Evolutionary conservation across 2,888 invertebrate genomes (phyloP), one percentile per base, ranked within the genome.

Genomic region (Heterodera filipjevi): DNA sequence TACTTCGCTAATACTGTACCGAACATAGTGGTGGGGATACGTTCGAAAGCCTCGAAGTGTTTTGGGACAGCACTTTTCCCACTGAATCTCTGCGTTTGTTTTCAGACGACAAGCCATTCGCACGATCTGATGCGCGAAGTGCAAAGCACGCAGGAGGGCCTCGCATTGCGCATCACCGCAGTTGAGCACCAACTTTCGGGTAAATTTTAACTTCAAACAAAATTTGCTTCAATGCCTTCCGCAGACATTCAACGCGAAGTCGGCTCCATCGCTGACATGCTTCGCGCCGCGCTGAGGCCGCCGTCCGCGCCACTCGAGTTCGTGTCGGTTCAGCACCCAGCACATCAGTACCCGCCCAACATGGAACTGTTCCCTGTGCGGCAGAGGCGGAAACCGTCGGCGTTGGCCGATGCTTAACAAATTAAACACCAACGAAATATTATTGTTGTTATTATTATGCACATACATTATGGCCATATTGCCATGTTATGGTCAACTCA

Each of bases 61-160:
- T n/a, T n/a, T n/a, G n/a, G n/a, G n/a, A n/a, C n/a, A n/a, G n/a
- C n/a, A n/a, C n/a, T n/a, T n/a, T n/a, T n/a, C n/a, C n/a, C n/a
- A n/a, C n/a, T n/a, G n/a, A n/a, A n/a, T n/a, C n/a, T 35, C 19
- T 35, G 22, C n/a, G 46, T 73, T 53, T 32, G 22, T 27, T 92
- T 92, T 84, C 92, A 98, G 97, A 97, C 96, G 84, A 96, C 97
- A 92, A 95, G 95, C 89, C 95, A 95, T 77, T 96, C 98, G 85
- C 97, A 97, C 90, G 98, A 97, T 92, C 94, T 98, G 88, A 96
- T 99, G 84, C 95, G 96, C 78, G 98, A 98, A 89, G 95, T 98
- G 94, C 95, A 95, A 90, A 93, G 94, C 81, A 93, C 96, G 77
- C 96, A 97, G 91, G 95, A 95, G 90, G 93, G 93, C 76, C 92